These are phyloP conservation scores for Diachasma alloeum DNA, from an alignment of 1,140 invertebrate genomes.

Conservation along the genomic window DNA sequence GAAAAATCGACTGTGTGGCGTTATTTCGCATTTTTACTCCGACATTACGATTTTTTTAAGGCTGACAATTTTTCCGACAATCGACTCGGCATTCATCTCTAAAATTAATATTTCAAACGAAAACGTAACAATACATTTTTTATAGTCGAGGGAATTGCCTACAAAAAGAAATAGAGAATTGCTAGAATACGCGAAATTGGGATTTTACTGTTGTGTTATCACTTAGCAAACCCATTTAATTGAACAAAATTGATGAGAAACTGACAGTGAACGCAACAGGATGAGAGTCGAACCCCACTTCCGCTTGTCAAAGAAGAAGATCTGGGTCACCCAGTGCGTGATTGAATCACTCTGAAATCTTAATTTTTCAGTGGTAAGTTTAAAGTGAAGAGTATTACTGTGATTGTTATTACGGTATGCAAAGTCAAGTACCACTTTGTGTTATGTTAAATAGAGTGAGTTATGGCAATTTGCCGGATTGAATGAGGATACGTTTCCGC, in stretches of 20 bases:
- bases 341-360: not conserved
- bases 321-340: conserved; percentile 27
- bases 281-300: conserved; percentile 19
- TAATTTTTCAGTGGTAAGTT: not conserved
- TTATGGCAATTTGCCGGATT: not conserved
- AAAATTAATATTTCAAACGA: too few relatives aligned
- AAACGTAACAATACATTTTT: too few relatives aligned
- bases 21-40: too few relatives aligned
- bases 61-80: too few relatives aligned
- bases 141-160: too few relatives aligned
- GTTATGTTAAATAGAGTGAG: not conserved
- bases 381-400: not conserved
- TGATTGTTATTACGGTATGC: not conserved
- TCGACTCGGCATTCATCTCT: too few relatives aligned
- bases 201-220: too few relatives aligned
- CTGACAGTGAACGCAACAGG: not conserved
- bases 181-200: too few relatives aligned
- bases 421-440: not conserved
- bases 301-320: conserved; percentile 26
- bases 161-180: too few relatives aligned
- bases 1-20: too few relatives aligned
- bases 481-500: not conserved
- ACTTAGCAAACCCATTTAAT: not conserved
- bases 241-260: not conserved
- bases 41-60: too few relatives aligned